These are phyloP conservation scores for Vicugna pacos DNA, from an alignment of 2,113 vertebrate species.

Conservation along the genomic window DNA sequence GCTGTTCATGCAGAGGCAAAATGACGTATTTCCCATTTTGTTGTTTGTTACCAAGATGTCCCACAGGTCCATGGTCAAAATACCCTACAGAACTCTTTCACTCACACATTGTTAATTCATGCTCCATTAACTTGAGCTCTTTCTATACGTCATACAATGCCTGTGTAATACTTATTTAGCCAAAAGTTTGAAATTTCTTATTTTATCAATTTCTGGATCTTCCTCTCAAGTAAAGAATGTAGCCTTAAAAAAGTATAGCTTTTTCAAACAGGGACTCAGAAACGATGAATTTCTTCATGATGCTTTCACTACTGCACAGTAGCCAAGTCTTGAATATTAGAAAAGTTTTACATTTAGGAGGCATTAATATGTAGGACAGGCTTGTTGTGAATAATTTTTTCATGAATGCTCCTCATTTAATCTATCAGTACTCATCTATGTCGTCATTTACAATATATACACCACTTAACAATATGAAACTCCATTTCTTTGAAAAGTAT, in stretches of 20 bases:
- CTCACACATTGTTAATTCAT: neutral
- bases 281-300: neutral
- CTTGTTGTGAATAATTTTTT: neutral
- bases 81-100: neutral
- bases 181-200: neutral
- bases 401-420: neutral
- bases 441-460: conserved; percentile 18
- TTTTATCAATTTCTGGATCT: neutral
- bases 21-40: neutral
- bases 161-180: neutral
- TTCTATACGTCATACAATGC: neutral
- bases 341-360: neutral
- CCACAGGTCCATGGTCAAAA: neutral
- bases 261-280: conserved; percentile 7
- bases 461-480: conserved; percentile 28
- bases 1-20: neutral
- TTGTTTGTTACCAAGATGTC: neutral
- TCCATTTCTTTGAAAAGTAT: conserved; percentile 3
- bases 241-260: neutral
- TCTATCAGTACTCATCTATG: neutral
- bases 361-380: neutral
- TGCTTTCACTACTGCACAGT: neutral
- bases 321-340: neutral
- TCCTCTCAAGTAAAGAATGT: neutral
- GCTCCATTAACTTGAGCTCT: neutral